A percentile compares a stretch with the other conserved stretches of the same genome.
phyloP scores from a whole-genome alignment of 2,888 invertebrate genomes.

The Acleris sparsana region DNA sequence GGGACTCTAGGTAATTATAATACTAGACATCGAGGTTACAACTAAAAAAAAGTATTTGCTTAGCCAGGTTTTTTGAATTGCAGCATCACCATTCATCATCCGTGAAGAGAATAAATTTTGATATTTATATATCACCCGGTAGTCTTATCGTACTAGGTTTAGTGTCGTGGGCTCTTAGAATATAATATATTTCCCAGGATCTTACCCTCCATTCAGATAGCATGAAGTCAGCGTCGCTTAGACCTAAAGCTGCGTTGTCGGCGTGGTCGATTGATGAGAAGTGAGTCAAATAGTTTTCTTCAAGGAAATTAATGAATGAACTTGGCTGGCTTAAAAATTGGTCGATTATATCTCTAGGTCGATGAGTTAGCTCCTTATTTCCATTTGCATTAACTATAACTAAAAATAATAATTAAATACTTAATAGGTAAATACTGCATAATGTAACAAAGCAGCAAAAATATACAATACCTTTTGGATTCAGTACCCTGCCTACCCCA shows the following conservation, averaged over 20 bases:
- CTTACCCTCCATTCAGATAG: constrained; percentile 86
- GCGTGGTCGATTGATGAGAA: constrained; percentile 86
- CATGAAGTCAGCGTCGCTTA: constrained; percentile 89
- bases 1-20: no score
- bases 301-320: constrained; percentile 87
- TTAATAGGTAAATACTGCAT: no score
- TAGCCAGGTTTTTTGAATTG: no score
- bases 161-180: no score
- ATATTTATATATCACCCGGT: no score
- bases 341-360: constrained; percentile 86
- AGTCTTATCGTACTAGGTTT: no score
- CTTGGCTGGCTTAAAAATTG: constrained; percentile 87
- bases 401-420: constrained; percentile 41
- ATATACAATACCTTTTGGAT: constrained; percentile 86
- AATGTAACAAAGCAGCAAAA: constrained; percentile 2
- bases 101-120: no score
- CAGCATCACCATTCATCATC: no score
- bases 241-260: constrained; percentile 83
- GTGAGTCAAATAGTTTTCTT: constrained; percentile 90
- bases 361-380: constrained; percentile 80
- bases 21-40: no score
- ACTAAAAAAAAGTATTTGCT: no score
- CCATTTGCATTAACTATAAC: constrained; percentile 61
- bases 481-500: constrained; percentile 89
- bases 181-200: constrained; percentile 17